Evolutionary conservation across 2,888 invertebrate species (phyloP).

Genomic region (Electrophaes corylata): DNA sequence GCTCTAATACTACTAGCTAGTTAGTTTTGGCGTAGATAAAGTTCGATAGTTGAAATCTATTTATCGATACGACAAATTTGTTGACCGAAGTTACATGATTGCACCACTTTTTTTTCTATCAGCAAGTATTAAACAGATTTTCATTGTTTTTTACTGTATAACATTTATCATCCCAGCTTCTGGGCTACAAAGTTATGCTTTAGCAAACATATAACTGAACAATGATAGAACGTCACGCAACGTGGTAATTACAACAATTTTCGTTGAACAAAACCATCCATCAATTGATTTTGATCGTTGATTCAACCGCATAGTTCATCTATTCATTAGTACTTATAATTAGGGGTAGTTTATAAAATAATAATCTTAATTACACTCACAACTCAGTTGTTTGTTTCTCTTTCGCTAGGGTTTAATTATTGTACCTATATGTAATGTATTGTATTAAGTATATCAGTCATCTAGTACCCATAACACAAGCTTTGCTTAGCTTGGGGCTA

Average conservation of each 20-base stretch:
- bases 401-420: too few relatives aligned
- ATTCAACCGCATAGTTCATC: constrained; percentile 14
- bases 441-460: too few relatives aligned
- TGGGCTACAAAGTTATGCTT: constrained; percentile 5
- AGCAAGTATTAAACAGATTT: too few relatives aligned
- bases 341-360: not conserved
- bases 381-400: not conserved
- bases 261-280: constrained; percentile 13
- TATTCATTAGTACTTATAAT: constrained; percentile 1
- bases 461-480: too few relatives aligned
- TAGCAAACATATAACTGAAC: constrained; percentile 13
- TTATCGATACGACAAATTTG: too few relatives aligned
- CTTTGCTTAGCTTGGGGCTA: too few relatives aligned
- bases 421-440: too few relatives aligned
- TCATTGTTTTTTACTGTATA: not conserved
- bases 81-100: too few relatives aligned
- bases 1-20: too few relatives aligned
- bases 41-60: too few relatives aligned
- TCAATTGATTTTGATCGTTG: constrained; percentile 19
- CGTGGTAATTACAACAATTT: constrained; percentile 19
- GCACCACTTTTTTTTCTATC: too few relatives aligned
- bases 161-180: not conserved
- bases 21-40: too few relatives aligned
- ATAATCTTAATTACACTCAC: not conserved
- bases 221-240: constrained; percentile 34